phyloP scores from a whole-genome alignment of 2,888 invertebrate genomes.

The Psococerastis gibbosa region DNA sequence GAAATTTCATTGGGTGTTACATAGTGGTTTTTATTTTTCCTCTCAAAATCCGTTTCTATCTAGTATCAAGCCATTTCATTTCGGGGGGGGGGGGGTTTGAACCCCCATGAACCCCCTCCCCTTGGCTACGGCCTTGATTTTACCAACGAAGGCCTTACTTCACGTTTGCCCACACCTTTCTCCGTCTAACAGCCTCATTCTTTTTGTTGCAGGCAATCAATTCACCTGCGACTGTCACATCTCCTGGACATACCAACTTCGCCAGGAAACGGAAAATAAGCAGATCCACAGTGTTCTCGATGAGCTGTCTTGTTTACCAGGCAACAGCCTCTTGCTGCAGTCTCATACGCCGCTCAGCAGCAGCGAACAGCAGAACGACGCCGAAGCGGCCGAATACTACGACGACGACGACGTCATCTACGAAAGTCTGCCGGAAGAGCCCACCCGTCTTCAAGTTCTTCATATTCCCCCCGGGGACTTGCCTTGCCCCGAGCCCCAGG shows the following conservation, averaged over 20 bases:
- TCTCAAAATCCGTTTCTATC: too few relatives aligned
- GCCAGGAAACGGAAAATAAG: slow-evolving; percentile 51
- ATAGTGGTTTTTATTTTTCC: too few relatives aligned
- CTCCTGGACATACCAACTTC: slow-evolving; percentile 56
- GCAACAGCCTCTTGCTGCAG: slow-evolving; percentile 20
- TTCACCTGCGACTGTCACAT: slow-evolving; percentile 69
- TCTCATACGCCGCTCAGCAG: neutral
- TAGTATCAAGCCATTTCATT: too few relatives aligned
- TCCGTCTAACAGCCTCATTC: slow-evolving; percentile 15
- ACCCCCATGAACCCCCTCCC: too few relatives aligned
- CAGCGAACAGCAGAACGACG: slow-evolving; percentile 14
- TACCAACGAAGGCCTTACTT: too few relatives aligned
- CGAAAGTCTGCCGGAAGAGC: slow-evolving; percentile 16
- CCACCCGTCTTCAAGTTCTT: slow-evolving; percentile 20
- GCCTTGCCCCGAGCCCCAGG: slow-evolving; percentile 27
- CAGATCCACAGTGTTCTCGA: slow-evolving; percentile 48
- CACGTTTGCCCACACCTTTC: slow-evolving; percentile 6
- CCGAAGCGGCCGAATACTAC: slow-evolving; percentile 17
- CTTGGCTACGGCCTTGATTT: too few relatives aligned
- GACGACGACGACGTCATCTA: slow-evolving; percentile 17
- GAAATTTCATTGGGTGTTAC: too few relatives aligned
- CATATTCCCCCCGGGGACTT: slow-evolving; percentile 21
- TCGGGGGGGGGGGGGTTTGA: too few relatives aligned
- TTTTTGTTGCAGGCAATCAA: slow-evolving; percentile 49
- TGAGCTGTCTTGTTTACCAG: slow-evolving; percentile 49